Base-by-base conservation (phyloP, 2,797 vertebrate genomes). In the Dendrocincla fuliginosa region DNA sequence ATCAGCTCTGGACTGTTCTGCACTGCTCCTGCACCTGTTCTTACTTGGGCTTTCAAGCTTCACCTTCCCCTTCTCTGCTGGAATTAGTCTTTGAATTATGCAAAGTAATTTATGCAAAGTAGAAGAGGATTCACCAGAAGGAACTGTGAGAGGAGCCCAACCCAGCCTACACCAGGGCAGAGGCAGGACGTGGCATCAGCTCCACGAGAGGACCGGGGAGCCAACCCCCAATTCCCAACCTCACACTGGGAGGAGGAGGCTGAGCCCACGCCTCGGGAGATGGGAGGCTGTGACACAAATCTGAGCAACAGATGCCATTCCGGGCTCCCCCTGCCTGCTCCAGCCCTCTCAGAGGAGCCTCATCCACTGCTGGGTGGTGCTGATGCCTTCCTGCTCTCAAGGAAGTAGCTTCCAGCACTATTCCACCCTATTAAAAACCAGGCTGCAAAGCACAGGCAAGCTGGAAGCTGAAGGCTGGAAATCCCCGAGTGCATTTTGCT, bases 231-330 rank as follows among this genome's bases (percentile, higher is more conserved):
- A 5, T 9, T 20, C 33, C 19, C 19, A 64, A 3, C 9, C 10
- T 47, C 57, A 4, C 3, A 3, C 32, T 12, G 73, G 27, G 6
- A 32, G 11, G 9, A 28, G 57, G 3, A 57, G 1, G 8, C n/a
- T 23, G 55, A 55, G 50, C 25, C 25, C 16, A 20, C 2, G 1
- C 18, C 39, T 3, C 0, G 5, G 67, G 23, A 14, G 25, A 2
- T 0, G 5, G 2, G 10, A 76, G 32, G 27, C 37, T n/a, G 49
- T 3, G 4, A 47, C 47, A 35, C 15, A 7, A 5, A 13, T 35
- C 41, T 0, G 27, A 50, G n/a, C 0, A 2, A 11, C 5, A 20
- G 23, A 56, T 17, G 27, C 76, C 0, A 0, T 11, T 42, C 37
- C 7, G 3, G 16, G 13, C 10, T 1, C 12, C 3, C 3, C 42